Base-by-base conservation (phyloP, 2,113 vertebrate genomes). In the Otolemur garnettii region DNA sequence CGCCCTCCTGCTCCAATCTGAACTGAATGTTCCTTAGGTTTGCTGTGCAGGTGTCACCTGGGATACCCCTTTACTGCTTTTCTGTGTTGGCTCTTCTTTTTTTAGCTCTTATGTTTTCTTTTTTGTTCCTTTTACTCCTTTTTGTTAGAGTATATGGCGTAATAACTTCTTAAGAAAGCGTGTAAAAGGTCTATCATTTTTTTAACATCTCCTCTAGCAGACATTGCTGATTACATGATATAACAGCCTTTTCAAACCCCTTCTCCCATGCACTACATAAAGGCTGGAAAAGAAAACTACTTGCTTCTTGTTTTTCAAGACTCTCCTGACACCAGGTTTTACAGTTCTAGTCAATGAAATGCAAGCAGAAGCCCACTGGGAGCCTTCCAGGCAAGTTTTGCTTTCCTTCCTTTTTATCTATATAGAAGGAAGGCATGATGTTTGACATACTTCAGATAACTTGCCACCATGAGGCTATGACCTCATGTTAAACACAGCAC, bases 111-210 rank as follows among this genome's bases (percentile, higher is more conserved):
- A 30, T 75, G 35, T 90, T 80, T 81, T 38, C 59, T 74, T 72
- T 91, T 60, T 86, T 64, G 79, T 55, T 66, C 74, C 59, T 75
- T 93, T 81, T 87, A 60, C 7, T 86, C 14, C 11, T 79, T 90
- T 69, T 80, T 82, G 55, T 93, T 90, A 85, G 24, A 21, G n/a
- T 81, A 69, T 68, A 69, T n/a, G 33, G 17, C 10, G 1, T 53
- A 90, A 35, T 91, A 94, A 96, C 45, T 62, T 92, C 42, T 38
- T n/a, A 55, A 62, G 42, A 82, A 91, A 78, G 11, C 28, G 4
- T 78, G 19, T 84, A 42, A 83, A 87, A 89, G 72, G 60, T 53
- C 35, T 87, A 78, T 55, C 24, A 84, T 53, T 92, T 79, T 45
- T 77, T 45, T 77, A 80, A 24, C 59, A 72, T 33, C 45, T 80